Conservation (phyloP, 2,888 invertebrate genomes). For the Dromius quadrimaculatus region DNA sequence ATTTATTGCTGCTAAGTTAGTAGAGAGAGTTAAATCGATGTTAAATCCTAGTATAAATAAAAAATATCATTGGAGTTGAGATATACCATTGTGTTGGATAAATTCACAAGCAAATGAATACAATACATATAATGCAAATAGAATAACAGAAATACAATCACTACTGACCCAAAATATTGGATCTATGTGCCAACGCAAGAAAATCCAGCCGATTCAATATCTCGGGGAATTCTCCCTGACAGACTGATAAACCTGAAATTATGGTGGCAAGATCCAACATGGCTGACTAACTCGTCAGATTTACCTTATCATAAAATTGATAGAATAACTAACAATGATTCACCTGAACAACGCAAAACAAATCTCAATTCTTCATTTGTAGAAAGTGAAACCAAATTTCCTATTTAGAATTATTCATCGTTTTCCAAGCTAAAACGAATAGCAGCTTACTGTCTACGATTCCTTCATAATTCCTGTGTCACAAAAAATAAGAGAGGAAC, state of each 20-base stretch:
- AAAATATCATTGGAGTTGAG: neutral
- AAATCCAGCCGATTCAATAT: slow-evolving; percentile 54
- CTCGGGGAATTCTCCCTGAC: slow-evolving; percentile 44
- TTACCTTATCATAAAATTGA: neutral
- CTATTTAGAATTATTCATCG: slow-evolving; percentile 9
- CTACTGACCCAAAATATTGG: slow-evolving; percentile 45
- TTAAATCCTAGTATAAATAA: neutral
- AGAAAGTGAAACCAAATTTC: neutral
- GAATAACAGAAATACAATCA: slow-evolving; percentile 54
- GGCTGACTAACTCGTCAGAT: slow-evolving; percentile 15
- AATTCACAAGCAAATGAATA: slow-evolving; percentile 5
- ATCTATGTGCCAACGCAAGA: slow-evolving; percentile 51
- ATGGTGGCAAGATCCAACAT: slow-evolving; percentile 36
- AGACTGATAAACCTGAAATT: slow-evolving; percentile 14
- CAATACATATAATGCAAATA: slow-evolving; percentile 42
- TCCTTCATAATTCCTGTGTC: slow-evolving; percentile 9
- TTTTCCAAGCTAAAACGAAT: slow-evolving; percentile 30
- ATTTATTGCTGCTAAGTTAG: slow-evolving; percentile 2
- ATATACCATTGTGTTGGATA: slow-evolving; percentile 5
- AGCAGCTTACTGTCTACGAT: slow-evolving; percentile 34
- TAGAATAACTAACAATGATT: neutral
- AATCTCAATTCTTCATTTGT: neutral
- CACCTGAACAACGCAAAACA: neutral
- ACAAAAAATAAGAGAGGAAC: neutral
- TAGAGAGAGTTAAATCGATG: neutral